Evolutionary conservation across 2,888 invertebrate genomes (phyloP), one percentile per base, ranked within the genome.

Genomic region (Lochmaea capreae): DNA sequence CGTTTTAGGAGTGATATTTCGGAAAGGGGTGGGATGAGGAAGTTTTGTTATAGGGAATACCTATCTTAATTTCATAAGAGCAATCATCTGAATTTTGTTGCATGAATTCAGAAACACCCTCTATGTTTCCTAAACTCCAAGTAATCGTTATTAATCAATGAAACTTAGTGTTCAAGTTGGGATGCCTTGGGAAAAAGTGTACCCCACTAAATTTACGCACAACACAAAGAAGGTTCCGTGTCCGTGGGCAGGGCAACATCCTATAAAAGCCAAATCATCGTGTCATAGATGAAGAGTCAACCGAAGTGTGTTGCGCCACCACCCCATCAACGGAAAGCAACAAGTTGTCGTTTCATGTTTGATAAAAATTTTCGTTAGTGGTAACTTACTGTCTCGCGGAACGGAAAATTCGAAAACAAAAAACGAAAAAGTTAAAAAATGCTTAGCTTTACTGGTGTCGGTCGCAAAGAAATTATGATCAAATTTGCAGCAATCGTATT

Each of bases 401-500:
- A 16, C 22, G 58, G 26, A 58, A 58, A 58, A 33, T 52, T 26
- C 3, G 14, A 46, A 16, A 5, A 54, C 0, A 5, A 16, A 2
- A n/a, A 9, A 16, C 1, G 18, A 16, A 54, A 49, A 49, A 4
- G 1, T 14, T 2, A 8, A 9, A 65, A 65, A 46, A 65, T 65
- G 49, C 14, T 65, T n/a, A 22, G 54, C 14, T n/a, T 33, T 10
- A 39, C 14, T n/a, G 59, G 59, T 59, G 14, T 33, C 59, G 59
- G 59, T 8, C 61, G 67, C 18, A 74, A 62, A 49, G 67, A 69
- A 69, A 54, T 18, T 54, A 52, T 85, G 70, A 82, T 88, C 59
- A 87, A 88, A 76, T 83, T 89, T 61, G 85, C 89, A n/a, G 86
- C 88, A 22, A 80, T 91, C 42, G 85, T 91, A 52, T 86, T 91